phyloP scores from a whole-genome alignment of 2,888 invertebrate genomes.

The Microctonus brassicae region DNA sequence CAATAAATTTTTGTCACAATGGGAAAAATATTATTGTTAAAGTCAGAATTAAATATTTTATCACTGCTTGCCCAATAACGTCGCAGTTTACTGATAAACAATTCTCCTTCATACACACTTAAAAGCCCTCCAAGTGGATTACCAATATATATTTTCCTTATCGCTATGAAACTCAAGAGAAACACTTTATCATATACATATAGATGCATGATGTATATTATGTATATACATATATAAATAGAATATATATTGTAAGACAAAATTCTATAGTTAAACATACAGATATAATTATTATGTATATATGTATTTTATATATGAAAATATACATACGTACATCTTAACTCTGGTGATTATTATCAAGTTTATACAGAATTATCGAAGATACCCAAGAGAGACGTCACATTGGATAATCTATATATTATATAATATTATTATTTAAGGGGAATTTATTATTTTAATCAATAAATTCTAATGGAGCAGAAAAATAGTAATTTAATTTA shows the following conservation, averaged over 20 bases:
- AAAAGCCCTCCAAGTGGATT: conserved; percentile 45
- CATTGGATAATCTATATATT: background rate
- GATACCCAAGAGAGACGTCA: background rate
- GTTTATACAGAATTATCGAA: conserved; percentile 21
- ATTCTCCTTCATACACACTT: conserved; percentile 46
- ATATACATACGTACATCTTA: conserved; percentile 31
- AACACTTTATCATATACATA: conserved; percentile 42
- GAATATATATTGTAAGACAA: background rate
- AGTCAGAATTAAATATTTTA: background rate
- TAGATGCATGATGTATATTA: conserved; percentile 29
- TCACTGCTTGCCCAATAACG: conserved; percentile 35
- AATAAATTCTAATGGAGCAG: background rate
- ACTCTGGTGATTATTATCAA: conserved; percentile 22
- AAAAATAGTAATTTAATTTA: too few species aligned
- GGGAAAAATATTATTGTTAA: background rate
- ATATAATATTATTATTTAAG: background rate
- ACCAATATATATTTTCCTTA: conserved; percentile 48
- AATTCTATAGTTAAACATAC: conserved; percentile 20
- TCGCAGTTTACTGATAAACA: conserved; percentile 58
- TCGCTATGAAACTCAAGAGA: conserved; percentile 45
- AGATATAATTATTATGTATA: too few species aligned
- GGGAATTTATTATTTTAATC: background rate
- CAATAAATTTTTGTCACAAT: too few species aligned
- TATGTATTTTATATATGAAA: too few species aligned
- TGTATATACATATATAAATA: conserved; percentile 16